Evolutionary conservation across 2,797 vertebrate genomes (phyloP).

Genomic region (Sebastes jordani): DNA sequence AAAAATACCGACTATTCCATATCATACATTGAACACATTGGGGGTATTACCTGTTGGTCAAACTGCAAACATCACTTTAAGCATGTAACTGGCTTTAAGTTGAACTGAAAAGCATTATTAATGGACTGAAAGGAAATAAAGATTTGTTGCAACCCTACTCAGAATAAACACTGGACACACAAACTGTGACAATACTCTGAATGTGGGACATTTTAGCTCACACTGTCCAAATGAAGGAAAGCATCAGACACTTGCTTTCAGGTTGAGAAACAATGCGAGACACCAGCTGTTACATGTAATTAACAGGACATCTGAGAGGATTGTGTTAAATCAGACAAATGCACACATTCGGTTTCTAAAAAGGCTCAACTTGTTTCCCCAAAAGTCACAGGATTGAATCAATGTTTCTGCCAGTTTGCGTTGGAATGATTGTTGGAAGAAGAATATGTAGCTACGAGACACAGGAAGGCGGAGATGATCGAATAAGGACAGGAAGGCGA

Average conservation of each 20-base stretch:
- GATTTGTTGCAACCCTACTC: background rate
- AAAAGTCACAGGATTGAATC: slow-evolving; percentile 17
- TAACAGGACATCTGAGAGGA: slow-evolving; percentile 22
- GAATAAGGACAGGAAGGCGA: slow-evolving; percentile 47
- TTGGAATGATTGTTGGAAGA: slow-evolving; percentile 47
- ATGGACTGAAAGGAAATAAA: background rate
- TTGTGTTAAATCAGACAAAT: slow-evolving; percentile 26
- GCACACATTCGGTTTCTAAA: slow-evolving; percentile 53
- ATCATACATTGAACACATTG: background rate
- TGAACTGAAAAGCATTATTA: background rate
- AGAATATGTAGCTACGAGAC: slow-evolving; percentile 2
- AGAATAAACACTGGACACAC: background rate
- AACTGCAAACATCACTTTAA: background rate
- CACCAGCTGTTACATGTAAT: slow-evolving; percentile 8
- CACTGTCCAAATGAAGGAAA: background rate
- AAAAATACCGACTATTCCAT: background rate
- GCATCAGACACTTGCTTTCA: background rate
- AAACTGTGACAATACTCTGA: background rate
- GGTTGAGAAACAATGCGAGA: background rate
- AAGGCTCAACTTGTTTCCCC: slow-evolving; percentile 44
- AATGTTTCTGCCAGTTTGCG: slow-evolving; percentile 18
- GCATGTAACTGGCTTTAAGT: background rate
- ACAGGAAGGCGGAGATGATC: slow-evolving; percentile 29
- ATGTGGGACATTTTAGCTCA: background rate
- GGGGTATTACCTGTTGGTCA: background rate